Evolutionary conservation across 2,113 vertebrate genomes (phyloP).

Genomic region (Cardinalis cardinalis): DNA sequence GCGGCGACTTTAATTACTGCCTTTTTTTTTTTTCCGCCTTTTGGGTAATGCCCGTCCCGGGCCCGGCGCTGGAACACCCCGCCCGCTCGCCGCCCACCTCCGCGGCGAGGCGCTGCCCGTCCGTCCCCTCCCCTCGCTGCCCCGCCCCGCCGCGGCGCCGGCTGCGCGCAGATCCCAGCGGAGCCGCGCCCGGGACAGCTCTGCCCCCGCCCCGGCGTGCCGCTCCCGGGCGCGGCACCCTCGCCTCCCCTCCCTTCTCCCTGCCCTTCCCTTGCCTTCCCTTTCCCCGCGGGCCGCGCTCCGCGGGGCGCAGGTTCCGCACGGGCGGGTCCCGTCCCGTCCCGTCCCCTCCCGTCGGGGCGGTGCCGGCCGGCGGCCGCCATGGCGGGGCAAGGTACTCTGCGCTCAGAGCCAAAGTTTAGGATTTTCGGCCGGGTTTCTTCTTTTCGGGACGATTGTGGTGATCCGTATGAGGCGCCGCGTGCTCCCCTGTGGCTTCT

Average conservation of each 20-base stretch:
- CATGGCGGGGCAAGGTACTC: rapidly evolving
- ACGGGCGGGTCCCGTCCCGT: not conserved
- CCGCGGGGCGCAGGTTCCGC: not conserved
- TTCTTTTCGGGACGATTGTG: not conserved
- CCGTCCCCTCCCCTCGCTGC: not conserved
- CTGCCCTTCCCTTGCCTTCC: not conserved
- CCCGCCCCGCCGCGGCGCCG: not conserved
- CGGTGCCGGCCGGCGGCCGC: not conserved
- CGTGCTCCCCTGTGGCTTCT: not conserved
- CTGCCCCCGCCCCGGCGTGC: too few relatives aligned
- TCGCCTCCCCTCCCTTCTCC: not conserved
- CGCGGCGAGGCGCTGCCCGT: not conserved
- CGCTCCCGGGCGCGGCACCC: not conserved
- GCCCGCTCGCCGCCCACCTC: not conserved
- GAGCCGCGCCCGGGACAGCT: not conserved
- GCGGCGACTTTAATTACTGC: conserved; percentile 32
- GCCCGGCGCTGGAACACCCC: not conserved
- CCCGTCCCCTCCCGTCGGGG: not conserved
- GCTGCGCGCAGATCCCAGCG: not conserved
- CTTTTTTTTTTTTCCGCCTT: conserved; percentile 7
- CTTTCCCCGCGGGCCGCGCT: not conserved
- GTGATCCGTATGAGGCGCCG: rapidly evolving
- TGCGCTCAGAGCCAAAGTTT: not conserved
- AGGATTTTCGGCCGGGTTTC: rapidly evolving
- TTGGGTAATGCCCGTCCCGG: not conserved